A percentile compares a stretch with the other conserved stretches of the same genome.
Conservation (phyloP, 2,797 vertebrate genomes). For the Prionace glauca region DNA sequence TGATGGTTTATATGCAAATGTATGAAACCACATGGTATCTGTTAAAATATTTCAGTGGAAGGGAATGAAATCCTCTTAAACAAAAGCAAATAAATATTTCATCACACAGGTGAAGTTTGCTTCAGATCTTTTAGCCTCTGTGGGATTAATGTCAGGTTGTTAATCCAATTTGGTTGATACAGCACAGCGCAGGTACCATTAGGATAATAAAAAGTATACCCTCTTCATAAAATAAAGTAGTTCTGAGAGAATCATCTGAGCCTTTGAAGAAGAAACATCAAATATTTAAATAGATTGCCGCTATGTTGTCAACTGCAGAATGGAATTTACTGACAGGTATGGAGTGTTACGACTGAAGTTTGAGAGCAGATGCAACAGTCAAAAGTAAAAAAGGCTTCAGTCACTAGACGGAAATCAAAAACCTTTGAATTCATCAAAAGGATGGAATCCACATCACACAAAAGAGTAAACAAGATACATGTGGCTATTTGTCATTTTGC, state of each 20-base stretch:
- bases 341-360: background rate
- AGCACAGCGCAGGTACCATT: background rate
- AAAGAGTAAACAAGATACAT: background rate
- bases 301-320: background rate
- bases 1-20: conserved; percentile 8
- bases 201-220: background rate
- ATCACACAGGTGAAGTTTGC: conserved; percentile 7
- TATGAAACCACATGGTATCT: background rate
- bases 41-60: conserved; percentile 26
- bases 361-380: background rate
- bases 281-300: conserved; percentile 11
- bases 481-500: background rate
- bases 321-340: background rate
- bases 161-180: conserved; percentile 28
- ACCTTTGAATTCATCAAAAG: background rate
- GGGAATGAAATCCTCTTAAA: background rate
- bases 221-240: conserved; percentile 2
- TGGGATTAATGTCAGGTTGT: conserved; percentile 6
- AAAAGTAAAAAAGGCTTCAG: background rate
- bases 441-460: background rate
- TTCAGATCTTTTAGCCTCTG: conserved; percentile 7
- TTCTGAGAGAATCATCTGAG: background rate
- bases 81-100: conserved; percentile 30
- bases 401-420: background rate
- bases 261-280: background rate